Percentiles rank a stretch among this genome's conserved stretches.
Evolutionary conservation across 2,888 invertebrate species (phyloP).

Genomic region (Aphrophora alni): DNA sequence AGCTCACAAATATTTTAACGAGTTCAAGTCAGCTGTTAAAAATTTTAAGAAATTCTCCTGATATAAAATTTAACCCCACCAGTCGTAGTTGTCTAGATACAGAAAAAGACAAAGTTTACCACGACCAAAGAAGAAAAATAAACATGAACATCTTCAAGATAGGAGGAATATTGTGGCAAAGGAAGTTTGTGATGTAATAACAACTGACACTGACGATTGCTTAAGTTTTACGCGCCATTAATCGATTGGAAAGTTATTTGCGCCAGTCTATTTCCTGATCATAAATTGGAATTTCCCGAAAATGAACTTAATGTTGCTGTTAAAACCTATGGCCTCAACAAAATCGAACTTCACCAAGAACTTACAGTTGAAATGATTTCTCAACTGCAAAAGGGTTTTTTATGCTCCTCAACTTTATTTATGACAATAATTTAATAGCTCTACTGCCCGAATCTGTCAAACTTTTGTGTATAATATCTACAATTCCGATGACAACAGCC

Average conservation of each 20-base stretch:
- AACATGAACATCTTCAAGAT: neutral
- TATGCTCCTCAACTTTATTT: too few species aligned
- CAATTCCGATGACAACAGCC: too few species aligned
- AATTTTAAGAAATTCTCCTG: conserved; percentile 4
- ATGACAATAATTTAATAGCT: too few species aligned
- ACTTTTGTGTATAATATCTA: too few species aligned
- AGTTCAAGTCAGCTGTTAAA: neutral
- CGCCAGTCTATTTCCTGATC: conserved; percentile 45
- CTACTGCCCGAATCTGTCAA: too few species aligned
- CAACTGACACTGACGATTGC: conserved; percentile 47
- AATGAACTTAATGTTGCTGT: conserved; percentile 34
- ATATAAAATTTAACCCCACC: neutral
- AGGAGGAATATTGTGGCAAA: conserved; percentile 42
- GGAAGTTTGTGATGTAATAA: conserved; percentile 52
- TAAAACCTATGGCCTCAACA: neutral
- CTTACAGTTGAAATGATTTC: neutral
- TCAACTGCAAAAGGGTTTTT: neutral
- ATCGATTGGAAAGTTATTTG: conserved; percentile 48
- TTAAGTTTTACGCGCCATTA: conserved; percentile 51
- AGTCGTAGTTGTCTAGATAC: neutral
- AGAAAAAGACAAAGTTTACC: neutral
- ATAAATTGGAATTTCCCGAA: conserved; percentile 46
- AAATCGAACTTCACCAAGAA: neutral
- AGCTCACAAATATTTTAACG: neutral
- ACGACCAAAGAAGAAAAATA: neutral